Base-by-base conservation (phyloP, 2,797 vertebrate species). In the Cichlasoma orientale region DNA sequence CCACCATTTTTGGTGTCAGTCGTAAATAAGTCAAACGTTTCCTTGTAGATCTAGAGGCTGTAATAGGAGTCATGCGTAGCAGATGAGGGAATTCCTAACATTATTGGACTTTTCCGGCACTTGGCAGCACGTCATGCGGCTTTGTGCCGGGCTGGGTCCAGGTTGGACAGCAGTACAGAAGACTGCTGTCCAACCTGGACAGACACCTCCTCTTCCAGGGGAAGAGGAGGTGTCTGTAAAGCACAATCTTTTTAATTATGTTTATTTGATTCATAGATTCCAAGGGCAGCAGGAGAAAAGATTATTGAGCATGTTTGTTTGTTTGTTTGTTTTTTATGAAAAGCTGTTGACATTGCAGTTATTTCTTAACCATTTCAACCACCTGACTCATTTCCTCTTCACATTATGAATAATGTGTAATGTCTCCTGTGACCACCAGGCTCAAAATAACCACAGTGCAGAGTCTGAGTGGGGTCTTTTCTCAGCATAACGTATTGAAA, bases 31-130 rank as follows among this genome's bases (percentile, higher is more conserved):
- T 82, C 68, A 63, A 80, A 75, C 82, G 10, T 89, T 91, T 88
- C 81, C 83, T 92, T 56, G 79, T 82, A 72, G 75, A 84, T 74
- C 73, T 41, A 69, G 31, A 38, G 75, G 86, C 88, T 90, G 86
- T 94, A 91, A 95, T 93, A 91, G 89, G 91, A 96, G 92, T 95
- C 85, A 93, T 91, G 82, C 87, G 80, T 82, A 91, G 80, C 86
- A 86, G 89, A 92, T 95, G 94, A 95, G 93, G 93, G 92, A 91
- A 95, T 92, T 95, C 94, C 94, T 91, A 90, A 93, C 86, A 82
- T 94, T 93, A 93, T 93, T 94, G 92, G 90, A 91, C 92, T 92
- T 93, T 93, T 93, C 91, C 88, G 72, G 89, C 86, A 86, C 88
- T 93, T 92, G 90, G 92, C 87, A 81, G 84, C 78, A 61, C 87